A percentile compares a stretch with the other conserved stretches of the same genome.
Evolutionary conservation across 2,888 invertebrate species (phyloP).

Genomic region (Melikaiella ostensackeni): DNA sequence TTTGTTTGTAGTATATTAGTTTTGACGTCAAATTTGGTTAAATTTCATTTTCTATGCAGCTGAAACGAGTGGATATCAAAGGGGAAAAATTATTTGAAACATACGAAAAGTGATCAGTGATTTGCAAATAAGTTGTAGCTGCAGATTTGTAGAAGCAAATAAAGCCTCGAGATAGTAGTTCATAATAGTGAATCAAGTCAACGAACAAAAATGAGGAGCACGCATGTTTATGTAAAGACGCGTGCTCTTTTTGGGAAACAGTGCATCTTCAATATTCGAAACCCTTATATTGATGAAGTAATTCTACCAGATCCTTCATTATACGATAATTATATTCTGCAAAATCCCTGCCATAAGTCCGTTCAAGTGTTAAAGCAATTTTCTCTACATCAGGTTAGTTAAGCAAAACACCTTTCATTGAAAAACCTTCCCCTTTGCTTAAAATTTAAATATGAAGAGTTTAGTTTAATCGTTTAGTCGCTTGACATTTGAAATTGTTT

Average conservation of each 20-base stretch:
- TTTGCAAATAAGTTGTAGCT: neutral
- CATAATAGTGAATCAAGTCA: neutral
- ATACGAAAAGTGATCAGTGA: neutral
- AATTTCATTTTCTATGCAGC: neutral
- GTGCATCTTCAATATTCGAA: conserved; percentile 84
- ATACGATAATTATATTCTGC: conserved; percentile 81
- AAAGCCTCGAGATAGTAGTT: neutral
- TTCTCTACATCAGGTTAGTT: conserved; percentile 83
- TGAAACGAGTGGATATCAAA: neutral
- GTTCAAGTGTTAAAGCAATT: conserved; percentile 82
- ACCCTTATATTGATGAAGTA: conserved; percentile 70
- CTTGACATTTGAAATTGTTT: too few relatives aligned
- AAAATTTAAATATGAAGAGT: neutral
- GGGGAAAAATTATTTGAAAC: neutral
- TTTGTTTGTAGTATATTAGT: neutral
- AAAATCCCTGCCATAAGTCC: conserved; percentile 81
- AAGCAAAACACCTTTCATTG: neutral
- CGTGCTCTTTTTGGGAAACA: conserved; percentile 86
- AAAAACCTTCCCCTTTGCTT: neutral
- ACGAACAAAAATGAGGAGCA: conserved; percentile 75
- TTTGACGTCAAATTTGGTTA: neutral
- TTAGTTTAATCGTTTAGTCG: too few relatives aligned
- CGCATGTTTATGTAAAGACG: conserved; percentile 83
- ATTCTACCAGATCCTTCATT: conserved; percentile 78
- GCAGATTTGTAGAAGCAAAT: too few relatives aligned